Evolutionary conservation across 1,140 invertebrate genomes (phyloP), one percentile per base, ranked within the genome.

Genomic region (Macrobrachium nipponense): DNA sequence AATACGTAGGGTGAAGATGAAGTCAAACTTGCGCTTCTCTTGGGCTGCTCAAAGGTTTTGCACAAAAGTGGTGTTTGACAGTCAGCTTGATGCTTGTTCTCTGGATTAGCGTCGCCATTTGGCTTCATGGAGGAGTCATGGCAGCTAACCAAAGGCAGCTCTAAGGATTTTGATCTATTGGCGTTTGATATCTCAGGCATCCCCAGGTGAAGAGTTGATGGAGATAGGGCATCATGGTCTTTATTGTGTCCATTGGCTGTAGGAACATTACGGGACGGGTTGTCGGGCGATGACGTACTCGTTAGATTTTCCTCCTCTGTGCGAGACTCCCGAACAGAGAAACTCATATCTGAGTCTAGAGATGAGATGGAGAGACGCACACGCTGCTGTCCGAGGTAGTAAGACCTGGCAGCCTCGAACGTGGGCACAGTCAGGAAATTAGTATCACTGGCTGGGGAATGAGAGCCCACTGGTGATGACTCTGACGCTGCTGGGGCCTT

Each of bases 401-500:
- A 87, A 43, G 44, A 66, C 23, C 86, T 81, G 6, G 88, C 88
- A n/a, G 80, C 82, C 60, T 89, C 88, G 60, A 87, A 89, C 3
- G 88, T 85, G n/a, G 88, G 88, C 23, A 89, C 88, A n/a, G 88
- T 87, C 23, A 89, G 83, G 86, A 87, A 89, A 70, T 89, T 87
- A 59, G 88, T 82, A 17, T 82, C 82, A 27, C 88, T 87, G 72
- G 86, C 83, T 0, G 87, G 79, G 27, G 84, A 85, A 44, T 66
- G 70, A 2, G 75, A 87, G 8, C 62, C 83, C 15, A 18, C 64
- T 5, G 82, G 75, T 7, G 66, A 82, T 61, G 59, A 73, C 43
- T 64, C 61, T n/a, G 58, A 12, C 14, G 44, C 43, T n/a, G n/a
- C n/a, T 10, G 60, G 64, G 11, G 61, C 59, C 44, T 44, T 58